Evolutionary conservation across 2,888 invertebrate species (phyloP).

Genomic region (Mimas tiliae): DNA sequence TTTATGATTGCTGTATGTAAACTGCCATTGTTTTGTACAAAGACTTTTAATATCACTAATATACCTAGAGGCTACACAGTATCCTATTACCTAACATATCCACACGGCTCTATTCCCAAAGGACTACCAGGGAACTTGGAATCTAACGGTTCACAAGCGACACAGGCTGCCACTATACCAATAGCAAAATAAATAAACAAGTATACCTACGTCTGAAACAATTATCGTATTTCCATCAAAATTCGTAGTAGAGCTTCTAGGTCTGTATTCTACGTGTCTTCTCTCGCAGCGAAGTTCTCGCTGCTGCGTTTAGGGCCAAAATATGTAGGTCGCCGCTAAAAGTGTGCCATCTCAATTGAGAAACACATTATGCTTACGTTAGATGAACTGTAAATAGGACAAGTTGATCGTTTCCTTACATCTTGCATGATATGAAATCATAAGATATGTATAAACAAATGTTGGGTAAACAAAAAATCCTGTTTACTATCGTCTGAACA

Average conservation of each 20-base stretch:
- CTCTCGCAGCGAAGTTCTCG: too few species aligned
- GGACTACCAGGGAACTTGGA: too few species aligned
- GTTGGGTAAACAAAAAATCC: slow-evolving; percentile 1
- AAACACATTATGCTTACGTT: slow-evolving; percentile 2
- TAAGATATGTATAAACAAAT: background rate
- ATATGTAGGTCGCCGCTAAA: background rate
- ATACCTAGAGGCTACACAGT: background rate
- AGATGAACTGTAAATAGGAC: background rate
- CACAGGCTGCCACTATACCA: too few species aligned
- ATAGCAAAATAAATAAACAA: too few species aligned
- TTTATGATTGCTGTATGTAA: background rate
- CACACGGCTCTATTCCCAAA: background rate
- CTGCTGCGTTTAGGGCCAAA: background rate
- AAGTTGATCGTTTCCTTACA: background rate
- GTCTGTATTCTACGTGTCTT: too few species aligned
- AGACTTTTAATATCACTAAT: too few species aligned
- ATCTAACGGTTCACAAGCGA: too few species aligned
- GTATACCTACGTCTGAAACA: too few species aligned
- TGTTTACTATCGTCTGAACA: background rate
- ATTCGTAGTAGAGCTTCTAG: too few species aligned
- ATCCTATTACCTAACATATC: background rate
- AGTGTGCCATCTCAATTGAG: slow-evolving; percentile 19
- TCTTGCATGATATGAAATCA: background rate
- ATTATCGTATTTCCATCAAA: too few species aligned
- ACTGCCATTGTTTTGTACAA: background rate